Conservation (phyloP, 1,140 invertebrate genomes). For the Camponotus floridanus region DNA sequence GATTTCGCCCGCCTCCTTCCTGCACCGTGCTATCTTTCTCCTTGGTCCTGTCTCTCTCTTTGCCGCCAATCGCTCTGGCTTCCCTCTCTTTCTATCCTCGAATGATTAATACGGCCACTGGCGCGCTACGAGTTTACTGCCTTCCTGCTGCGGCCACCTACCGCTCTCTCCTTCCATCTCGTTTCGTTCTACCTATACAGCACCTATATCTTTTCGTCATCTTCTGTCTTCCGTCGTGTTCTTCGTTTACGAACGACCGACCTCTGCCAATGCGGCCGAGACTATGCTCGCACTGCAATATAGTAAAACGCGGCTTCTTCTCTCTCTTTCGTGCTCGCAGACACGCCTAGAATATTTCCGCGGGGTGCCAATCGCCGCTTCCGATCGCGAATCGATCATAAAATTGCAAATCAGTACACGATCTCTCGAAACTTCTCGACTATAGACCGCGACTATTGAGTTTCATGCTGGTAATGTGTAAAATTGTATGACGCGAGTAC, state of each 20-base stretch:
- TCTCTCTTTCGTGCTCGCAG: slow-evolving; percentile 12
- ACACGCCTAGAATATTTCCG: slow-evolving; percentile 42
- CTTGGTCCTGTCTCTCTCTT: slow-evolving; percentile 31
- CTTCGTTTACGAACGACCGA: slow-evolving; percentile 57
- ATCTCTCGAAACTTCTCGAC: neutral
- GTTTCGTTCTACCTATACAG: slow-evolving; percentile 48
- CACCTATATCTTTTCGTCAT: slow-evolving; percentile 56
- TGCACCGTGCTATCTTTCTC: slow-evolving; percentile 35
- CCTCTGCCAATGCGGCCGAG: slow-evolving; percentile 31
- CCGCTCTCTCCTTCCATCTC: slow-evolving; percentile 66
- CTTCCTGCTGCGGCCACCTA: slow-evolving; percentile 79
- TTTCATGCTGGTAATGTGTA: neutral
- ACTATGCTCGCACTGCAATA: slow-evolving; percentile 32
- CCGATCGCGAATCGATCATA: slow-evolving; percentile 20
- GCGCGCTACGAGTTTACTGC: slow-evolving; percentile 75
- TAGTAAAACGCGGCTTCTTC: neutral
- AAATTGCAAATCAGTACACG: neutral
- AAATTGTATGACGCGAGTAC: neutral
- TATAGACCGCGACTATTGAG: neutral
- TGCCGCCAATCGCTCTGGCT: slow-evolving; percentile 11
- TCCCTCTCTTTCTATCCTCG: slow-evolving; percentile 46
- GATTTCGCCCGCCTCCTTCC: slow-evolving; percentile 49
- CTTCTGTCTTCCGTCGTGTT: slow-evolving; percentile 49
- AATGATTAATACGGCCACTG: slow-evolving; percentile 81
- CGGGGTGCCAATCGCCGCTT: slow-evolving; percentile 17